These are phyloP conservation scores for Basileuterus tristriatus DNA, from an alignment of 2,797 vertebrate species.

Conservation along the genomic window DNA sequence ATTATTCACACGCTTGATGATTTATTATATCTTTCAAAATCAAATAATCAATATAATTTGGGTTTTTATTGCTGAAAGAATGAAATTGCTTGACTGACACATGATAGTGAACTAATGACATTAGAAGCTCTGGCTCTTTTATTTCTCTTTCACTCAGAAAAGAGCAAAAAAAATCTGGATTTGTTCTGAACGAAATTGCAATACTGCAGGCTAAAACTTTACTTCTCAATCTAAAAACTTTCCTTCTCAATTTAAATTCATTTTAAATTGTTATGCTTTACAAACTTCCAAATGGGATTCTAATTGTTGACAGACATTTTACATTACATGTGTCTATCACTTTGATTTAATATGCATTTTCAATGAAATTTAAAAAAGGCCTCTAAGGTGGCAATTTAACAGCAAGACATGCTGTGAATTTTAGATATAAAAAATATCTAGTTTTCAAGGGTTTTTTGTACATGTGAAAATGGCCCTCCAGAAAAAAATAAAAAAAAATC, in stretches of 20 bases:
- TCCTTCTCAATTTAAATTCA: constrained; percentile 53
- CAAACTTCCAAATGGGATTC: constrained; percentile 70
- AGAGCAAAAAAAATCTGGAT: not conserved
- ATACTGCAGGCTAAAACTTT: constrained; percentile 40
- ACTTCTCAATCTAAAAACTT: constrained; percentile 51
- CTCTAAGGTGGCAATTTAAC: constrained; percentile 73
- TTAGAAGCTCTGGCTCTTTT: not conserved
- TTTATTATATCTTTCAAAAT: constrained; percentile 23
- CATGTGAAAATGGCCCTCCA: constrained; percentile 6
- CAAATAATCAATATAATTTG: constrained; percentile 5
- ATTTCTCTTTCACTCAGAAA: not conserved
- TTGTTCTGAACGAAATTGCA: not conserved
- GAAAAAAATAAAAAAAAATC: not conserved
- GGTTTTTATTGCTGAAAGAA: not conserved
- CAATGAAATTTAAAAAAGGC: constrained; percentile 67
- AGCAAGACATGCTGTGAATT: constrained; percentile 70
- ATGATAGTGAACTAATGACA: not conserved
- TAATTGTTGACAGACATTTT: constrained; percentile 72
- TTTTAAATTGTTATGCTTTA: constrained; percentile 69
- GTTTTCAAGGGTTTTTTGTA: not conserved
- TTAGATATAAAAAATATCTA: constrained; percentile 60
- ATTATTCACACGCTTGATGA: not conserved
- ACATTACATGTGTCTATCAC: constrained; percentile 71
- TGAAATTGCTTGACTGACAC: not conserved
- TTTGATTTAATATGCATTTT: constrained; percentile 75